Evolutionary conservation across 2,888 invertebrate genomes (phyloP), one percentile per base, ranked within the genome.

Genomic region (Lysandra coridon): DNA sequence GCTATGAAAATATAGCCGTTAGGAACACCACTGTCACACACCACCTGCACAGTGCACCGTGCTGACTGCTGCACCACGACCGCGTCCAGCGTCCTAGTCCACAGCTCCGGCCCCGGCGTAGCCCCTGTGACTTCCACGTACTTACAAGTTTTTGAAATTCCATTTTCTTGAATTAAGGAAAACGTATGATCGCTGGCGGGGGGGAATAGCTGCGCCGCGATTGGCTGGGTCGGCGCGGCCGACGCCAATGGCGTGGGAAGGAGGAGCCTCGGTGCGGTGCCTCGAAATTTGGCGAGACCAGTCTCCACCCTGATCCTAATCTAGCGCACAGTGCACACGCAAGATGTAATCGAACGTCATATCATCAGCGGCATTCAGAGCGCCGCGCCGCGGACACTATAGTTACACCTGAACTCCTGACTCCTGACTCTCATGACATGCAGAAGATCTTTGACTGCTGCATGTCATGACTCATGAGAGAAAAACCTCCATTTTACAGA

Each of bases 221-320:
- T 94, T 94, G 93, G 93, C 84, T 86, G 90, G 87, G 85, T 86
- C 85, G 82, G 81, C 83, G 85, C 88, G 90, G 86, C 85, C 86
- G 86, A 90, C 88, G 87, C 93, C 93, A 93, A 93, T 93, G 83
- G 92, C 91, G 88, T 83, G 85, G 84, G 88, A 88, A 93, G 93
- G 93, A 91, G 93, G 93, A 89, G 93, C 84, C 91, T 88, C 83
- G 83, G 84, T 84, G 85, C 85, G 88, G 86, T 86, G 87, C 86
- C 87, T 87, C 84, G 86, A 92, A 93, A 87, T 92, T 92, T 86
- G 88, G 88, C 87, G 88, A 89, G 89, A 89, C 87, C 86, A 85
- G 87, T 85, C 85, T 84, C 85, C 86, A 87, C 85, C 88, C 87
- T 87, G 87, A 82, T 81, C 88, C 85, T 85, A 82, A 82, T 83